phyloP scores from a whole-genome alignment of 2,797 vertebrate genomes.

The Podarcis lilfordi region DNA sequence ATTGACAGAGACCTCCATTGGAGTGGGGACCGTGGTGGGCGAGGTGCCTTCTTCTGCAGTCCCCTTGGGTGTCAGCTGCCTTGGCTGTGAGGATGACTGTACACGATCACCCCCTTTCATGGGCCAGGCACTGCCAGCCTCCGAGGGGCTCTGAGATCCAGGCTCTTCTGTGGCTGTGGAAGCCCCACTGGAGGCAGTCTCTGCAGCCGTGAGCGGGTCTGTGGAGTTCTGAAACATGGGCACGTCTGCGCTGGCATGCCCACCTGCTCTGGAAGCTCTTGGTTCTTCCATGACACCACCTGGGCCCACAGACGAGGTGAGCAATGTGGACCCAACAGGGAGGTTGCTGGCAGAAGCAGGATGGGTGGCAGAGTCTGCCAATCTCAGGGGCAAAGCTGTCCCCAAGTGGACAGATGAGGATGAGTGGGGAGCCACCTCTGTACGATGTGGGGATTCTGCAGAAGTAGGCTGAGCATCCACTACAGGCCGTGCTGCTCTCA shows the following conservation, averaged over 20 bases:
- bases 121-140: background rate
- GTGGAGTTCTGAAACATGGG: no score
- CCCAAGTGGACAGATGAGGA: no score
- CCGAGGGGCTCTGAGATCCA: background rate
- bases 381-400: background rate
- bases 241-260: fast-evolving
- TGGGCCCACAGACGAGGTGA: no score
- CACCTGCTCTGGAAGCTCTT: no score
- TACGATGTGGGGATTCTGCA: background rate
- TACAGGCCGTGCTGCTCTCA: background rate
- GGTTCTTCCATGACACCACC: background rate
- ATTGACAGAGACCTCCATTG: no score
- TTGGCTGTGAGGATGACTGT: background rate
- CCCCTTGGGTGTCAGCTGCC: background rate
- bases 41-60: background rate
- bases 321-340: background rate
- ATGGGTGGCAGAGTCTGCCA: fast-evolving
- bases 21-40: fast-evolving
- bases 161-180: no score
- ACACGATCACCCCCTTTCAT: fast-evolving
- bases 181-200: fast-evolving
- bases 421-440: background rate
- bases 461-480: background rate
- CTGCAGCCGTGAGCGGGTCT: no score
- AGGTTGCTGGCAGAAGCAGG: background rate